Evolutionary conservation across 1,140 invertebrate genomes (phyloP), one percentile per base, ranked within the genome.

Genomic region (Drosophila pruinosa): DNA sequence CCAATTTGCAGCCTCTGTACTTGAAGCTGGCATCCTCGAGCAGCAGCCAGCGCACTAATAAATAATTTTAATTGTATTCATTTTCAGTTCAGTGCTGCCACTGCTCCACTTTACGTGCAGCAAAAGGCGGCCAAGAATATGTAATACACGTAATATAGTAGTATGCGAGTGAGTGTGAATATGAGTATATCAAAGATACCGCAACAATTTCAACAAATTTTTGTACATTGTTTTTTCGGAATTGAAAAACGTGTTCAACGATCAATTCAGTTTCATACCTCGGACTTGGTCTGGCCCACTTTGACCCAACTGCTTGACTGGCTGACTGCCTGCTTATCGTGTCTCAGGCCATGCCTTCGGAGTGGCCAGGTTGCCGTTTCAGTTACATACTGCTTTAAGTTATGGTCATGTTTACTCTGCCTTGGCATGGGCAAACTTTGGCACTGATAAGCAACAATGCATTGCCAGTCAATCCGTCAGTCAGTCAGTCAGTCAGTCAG

Each of bases 21-120:
- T 58, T 76, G 54, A 72, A 53, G 61, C 57, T 68, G 63, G 56
- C 26, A 43, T 34, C 45, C 31, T 54, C 67, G 22, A 68, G 21
- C 38, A 36, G 21, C 41, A 45, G 50, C 62, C 21, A 17, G 28
- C 71, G 50, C 61, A 82, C 81, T 85, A 85, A 85, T 88, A 85
- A 85, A 85, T 85, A 85, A 85, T 86, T 86, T 85, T 88, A 85
- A 85, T 85, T 85, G 81, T 85, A 75, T 74, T 80, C 63, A 76
- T 70, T 85, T 63, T 38, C 28, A 36, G 36, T 57, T 67, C 45
- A 17, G 41, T 48, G 12, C n/a, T 31, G 69, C 52, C 43, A 14
- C 14, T 83, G 73, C 57, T 74, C 73, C 45, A 86, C 48, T 85
- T 76, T 72, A 58, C 67, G 43, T 50, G 21, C 48, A 54, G 19